phyloP scores from a whole-genome alignment of 2,113 vertebrate genomes.

The Pachycephala philippinensis region DNA sequence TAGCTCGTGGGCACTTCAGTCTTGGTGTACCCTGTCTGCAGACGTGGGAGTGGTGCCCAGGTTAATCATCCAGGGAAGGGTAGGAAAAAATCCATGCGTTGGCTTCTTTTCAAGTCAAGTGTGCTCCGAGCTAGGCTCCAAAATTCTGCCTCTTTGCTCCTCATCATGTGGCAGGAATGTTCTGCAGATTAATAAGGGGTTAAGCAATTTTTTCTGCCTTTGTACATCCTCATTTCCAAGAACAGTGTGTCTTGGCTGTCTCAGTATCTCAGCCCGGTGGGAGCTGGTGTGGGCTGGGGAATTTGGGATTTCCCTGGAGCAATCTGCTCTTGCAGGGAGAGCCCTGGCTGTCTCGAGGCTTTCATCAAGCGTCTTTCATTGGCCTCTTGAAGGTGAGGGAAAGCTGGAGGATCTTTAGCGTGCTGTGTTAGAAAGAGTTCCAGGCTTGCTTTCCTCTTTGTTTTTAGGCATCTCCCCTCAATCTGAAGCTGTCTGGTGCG shows the following conservation, averaged over 20 bases:
- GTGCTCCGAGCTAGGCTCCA: not conserved
- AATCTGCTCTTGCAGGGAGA: not conserved
- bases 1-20: not conserved
- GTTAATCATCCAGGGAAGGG: not conserved
- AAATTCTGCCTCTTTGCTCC: not conserved
- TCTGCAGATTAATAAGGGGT: not conserved
- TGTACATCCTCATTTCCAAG: not conserved
- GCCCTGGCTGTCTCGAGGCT: not conserved
- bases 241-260: not conserved
- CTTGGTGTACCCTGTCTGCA: not conserved
- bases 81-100: not conserved
- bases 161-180: not conserved
- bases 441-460: not conserved
- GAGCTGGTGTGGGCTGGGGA: not conserved
- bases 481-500: rapidly evolving
- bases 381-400: not conserved
- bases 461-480: not conserved
- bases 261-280: rapidly evolving
- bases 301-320: not conserved
- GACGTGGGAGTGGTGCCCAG: not conserved
- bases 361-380: not conserved
- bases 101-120: not conserved
- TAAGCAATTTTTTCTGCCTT: not conserved
- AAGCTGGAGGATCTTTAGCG: not conserved
- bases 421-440: not conserved